Evolutionary conservation across 2,888 invertebrate genomes (phyloP), one percentile per base, ranked within the genome.

Genomic region (Nomada flava): DNA sequence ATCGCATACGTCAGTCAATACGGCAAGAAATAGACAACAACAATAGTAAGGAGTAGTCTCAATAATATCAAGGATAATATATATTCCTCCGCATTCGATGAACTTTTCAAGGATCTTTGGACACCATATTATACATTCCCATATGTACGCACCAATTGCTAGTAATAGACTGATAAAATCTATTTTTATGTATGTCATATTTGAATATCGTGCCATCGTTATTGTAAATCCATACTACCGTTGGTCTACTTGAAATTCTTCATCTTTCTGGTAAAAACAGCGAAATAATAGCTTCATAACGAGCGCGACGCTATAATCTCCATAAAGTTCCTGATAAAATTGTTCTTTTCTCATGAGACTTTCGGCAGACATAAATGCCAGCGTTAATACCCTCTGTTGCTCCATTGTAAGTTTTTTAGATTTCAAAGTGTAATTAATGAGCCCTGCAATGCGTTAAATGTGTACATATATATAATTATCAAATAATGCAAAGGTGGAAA

Each of bases 1-100:
- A 53, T 94, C 91, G 72, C 94, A 93, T 13, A 94, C 87, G 72
- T 95, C 95, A 2, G 92, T 92, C 7, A 95, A 80, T 9, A 92
- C 84, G 26, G 94, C 94, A 23, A 95, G 90, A 60, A 91, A 94
- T 15, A 94, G 81, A 36, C 94, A 85, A 86, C 93, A 92, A n/a
- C 94, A 92, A 0, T 92, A 90, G 76, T 93, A 91, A 29, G 86
- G 87, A 18, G 90, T 84, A 18, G 83, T 91, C 72, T 94, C 92
- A 52, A 94, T 90, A 7, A 94, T 86, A 85, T 95, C 95, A 53
- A 95, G 88, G 20, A 94, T 87, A 9, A 89, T 53, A 74, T 91
- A 94, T 26, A 93, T 84, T 20, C 93, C 94, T 13, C 93, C 93
- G n/a, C 77, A 76, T 42, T 91, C 87, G 5, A 94, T 84, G 83